phyloP scores from a whole-genome alignment of 1,140 invertebrate genomes.

The Ceratitis capitata region DNA sequence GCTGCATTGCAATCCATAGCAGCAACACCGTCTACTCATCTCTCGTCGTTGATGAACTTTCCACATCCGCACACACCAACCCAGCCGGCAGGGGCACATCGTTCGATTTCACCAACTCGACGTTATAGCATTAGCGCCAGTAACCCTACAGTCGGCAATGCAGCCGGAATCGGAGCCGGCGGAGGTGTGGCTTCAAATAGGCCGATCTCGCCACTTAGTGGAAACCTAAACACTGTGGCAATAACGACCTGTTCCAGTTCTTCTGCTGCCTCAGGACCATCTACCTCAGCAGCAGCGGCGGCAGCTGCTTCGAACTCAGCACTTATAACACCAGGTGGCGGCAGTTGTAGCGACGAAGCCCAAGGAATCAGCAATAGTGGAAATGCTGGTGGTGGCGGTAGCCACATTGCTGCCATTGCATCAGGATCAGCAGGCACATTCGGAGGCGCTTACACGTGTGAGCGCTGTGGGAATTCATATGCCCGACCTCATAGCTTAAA shows the following conservation, averaged over 20 bases:
- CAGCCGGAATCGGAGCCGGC: neutral
- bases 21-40: slow-evolving; percentile 44
- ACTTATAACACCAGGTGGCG: neutral
- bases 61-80: slow-evolving; percentile 43
- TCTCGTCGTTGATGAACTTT: slow-evolving; percentile 40
- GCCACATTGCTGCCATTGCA: slow-evolving; percentile 36
- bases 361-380: neutral
- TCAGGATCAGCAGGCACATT: slow-evolving; percentile 37
- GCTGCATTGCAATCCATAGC: slow-evolving; percentile 46
- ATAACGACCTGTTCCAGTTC: slow-evolving; percentile 39
- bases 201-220: neutral
- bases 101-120: slow-evolving; percentile 46
- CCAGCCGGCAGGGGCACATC: neutral
- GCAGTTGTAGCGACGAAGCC: slow-evolving; percentile 41
- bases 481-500: slow-evolving; percentile 71
- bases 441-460: slow-evolving; percentile 65
- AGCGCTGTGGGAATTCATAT: slow-evolving; percentile 70
- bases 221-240: neutral
- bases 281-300: slow-evolving; percentile 42
- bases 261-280: slow-evolving; percentile 37
- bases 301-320: slow-evolving; percentile 39
- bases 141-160: neutral
- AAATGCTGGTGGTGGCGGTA: neutral
- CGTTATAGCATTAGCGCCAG: slow-evolving; percentile 54
- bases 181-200: slow-evolving; percentile 41